These are phyloP conservation scores for cattle (Bos taurus) DNA, from an alignment of 2,113 vertebrate genomes.

Conservation along the genomic window DNA sequence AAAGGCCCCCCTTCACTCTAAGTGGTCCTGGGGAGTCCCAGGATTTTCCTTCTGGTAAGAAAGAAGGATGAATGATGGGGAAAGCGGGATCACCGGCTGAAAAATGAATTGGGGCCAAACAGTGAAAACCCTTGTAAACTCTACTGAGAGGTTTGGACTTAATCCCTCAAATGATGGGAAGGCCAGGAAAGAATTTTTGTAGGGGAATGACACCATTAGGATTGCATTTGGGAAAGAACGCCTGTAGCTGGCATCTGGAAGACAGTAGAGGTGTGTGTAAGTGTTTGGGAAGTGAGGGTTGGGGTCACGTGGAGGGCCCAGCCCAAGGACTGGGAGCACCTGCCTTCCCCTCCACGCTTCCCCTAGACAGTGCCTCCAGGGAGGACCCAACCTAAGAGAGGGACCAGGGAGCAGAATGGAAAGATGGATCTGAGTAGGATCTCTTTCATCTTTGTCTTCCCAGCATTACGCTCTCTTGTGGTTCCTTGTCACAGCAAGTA, in stretches of 20 bases:
- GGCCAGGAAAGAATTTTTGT: neutral
- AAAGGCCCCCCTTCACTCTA: neutral
- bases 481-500: neutral
- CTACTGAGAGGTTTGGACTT: neutral
- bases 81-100: neutral
- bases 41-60: neutral
- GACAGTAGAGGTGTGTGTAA: neutral
- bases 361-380: neutral
- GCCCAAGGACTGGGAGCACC: neutral
- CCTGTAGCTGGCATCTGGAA: neutral
- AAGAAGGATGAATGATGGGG: neutral
- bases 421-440: neutral
- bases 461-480: neutral
- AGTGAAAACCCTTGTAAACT: neutral
- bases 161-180: neutral
- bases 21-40: neutral
- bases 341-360: neutral
- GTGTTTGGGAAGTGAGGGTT: neutral
- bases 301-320: neutral
- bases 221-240: neutral
- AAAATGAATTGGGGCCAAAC: neutral
- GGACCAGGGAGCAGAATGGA: fast-evolving
- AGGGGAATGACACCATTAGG: neutral
- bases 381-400: neutral
- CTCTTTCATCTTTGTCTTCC: neutral